These are phyloP conservation scores for Synergus laeviventris DNA, from an alignment of 2,888 invertebrate species.

Conservation along the genomic window DNA sequence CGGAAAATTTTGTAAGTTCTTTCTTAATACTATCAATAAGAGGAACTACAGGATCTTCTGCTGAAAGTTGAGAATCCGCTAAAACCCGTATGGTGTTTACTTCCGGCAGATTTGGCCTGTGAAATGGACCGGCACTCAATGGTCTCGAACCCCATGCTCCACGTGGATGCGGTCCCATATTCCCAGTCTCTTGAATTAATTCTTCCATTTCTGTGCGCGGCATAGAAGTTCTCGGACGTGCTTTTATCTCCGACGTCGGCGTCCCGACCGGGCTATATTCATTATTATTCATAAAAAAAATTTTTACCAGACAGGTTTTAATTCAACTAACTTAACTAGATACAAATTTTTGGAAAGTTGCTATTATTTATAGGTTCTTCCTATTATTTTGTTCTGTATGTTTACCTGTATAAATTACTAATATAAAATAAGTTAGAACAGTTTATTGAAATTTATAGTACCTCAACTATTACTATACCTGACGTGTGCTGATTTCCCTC, in stretches of 20 bases:
- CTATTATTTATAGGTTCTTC: too few relatives aligned
- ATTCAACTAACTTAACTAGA: too few relatives aligned
- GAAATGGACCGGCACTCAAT: slow-evolving; percentile 82
- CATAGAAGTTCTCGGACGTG: slow-evolving; percentile 63
- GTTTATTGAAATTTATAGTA: too few relatives aligned
- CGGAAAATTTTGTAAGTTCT: slow-evolving; percentile 77
- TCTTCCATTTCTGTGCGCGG: slow-evolving; percentile 58
- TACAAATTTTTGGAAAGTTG: too few relatives aligned
- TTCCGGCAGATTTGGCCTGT: slow-evolving; percentile 77
- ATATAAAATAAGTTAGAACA: too few relatives aligned
- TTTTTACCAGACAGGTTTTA: not conserved
- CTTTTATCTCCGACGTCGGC: slow-evolving; percentile 59
- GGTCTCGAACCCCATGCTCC: slow-evolving; percentile 77
- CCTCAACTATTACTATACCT: slow-evolving; percentile 55
- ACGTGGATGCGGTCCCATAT: slow-evolving; percentile 61
- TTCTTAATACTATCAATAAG: slow-evolving; percentile 90
- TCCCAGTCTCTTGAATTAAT: slow-evolving; percentile 63
- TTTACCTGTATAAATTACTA: too few relatives aligned
- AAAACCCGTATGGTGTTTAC: slow-evolving; percentile 77
- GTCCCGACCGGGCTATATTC: slow-evolving; percentile 61
- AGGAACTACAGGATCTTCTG: slow-evolving; percentile 87
- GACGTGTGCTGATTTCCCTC: slow-evolving; percentile 62
- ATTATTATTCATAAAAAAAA: not conserved
- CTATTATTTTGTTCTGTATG: too few relatives aligned
- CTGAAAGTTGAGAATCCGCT: slow-evolving; percentile 79